Evolutionary conservation across 2,888 invertebrate genomes (phyloP), one percentile per base, ranked within the genome.

Genomic region (Andrena bucephala): DNA sequence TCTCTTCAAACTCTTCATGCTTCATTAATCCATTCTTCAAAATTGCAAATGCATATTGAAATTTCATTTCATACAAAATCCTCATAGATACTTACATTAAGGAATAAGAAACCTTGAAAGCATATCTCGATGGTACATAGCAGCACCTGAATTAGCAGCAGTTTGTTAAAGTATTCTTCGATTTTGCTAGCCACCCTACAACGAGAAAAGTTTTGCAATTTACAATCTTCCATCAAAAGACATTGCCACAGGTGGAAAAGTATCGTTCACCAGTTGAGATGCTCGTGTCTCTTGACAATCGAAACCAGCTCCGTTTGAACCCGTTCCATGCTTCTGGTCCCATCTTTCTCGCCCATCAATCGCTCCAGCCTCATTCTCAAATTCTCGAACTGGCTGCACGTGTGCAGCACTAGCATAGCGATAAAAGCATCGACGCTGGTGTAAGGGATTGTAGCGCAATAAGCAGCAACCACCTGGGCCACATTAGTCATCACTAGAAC

Each of bases 101-200:
- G 79, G 36, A 89, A 69, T 8, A 78, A 75, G 65, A 86, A 91
- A 8, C 88, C 88, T 85, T 91, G 89, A 62, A 91, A 84, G 69
- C 92, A 92, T 63, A 92, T 82, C 52, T 89, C 88, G 16, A 90
- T 63, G 42, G 87, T 87, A 65, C 89, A 88, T 7, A 83, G 81
- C 8, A 91, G 13, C 67, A 91, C 82, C 29, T 91, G 89, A 3
- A 85, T 62, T 29, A 92, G 77, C n/a, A 92, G 73, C 42, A 92
- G 75, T 33, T 57, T 29, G 54, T 87, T 91, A 62, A 92, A 92
- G 7, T 85, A 86, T 0, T 84, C 68, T 57, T 91, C 91, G 54
- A 92, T 91, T 8, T 77, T 85, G 16, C 59, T 69, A 3, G 82
- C 89, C 10, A 77, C 82, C 83, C 91, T 91, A 42, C 5, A 20